Conservation (phyloP, 2,888 invertebrate species). For the Crematogaster levior region DNA sequence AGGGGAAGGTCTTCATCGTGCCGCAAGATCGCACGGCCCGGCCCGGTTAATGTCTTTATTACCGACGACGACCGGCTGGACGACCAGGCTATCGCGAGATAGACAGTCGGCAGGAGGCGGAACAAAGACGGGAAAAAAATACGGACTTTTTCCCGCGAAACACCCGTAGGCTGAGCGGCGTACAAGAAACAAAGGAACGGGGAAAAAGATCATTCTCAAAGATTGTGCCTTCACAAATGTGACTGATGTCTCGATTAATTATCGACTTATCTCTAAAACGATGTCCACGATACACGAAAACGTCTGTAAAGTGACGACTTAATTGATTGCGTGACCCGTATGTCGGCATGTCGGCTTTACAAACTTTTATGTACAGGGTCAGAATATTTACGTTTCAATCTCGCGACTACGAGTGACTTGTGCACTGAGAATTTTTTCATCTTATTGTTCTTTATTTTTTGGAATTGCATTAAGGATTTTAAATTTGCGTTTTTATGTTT, state of each 20-base stretch:
- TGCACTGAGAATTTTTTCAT: neutral
- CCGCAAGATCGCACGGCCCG: constrained; percentile 61
- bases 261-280: constrained; percentile 15
- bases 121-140: constrained; percentile 48
- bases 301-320: constrained; percentile 10
- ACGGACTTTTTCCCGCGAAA: constrained; percentile 43
- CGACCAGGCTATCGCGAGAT: constrained; percentile 53
- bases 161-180: constrained; percentile 5
- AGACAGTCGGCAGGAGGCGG: constrained; percentile 46
- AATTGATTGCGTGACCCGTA: constrained; percentile 45
- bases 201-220: constrained; percentile 32
- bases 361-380: too few species aligned
- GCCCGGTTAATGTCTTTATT: constrained; percentile 78
- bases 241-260: constrained; percentile 35
- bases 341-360: too few species aligned
- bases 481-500: neutral
- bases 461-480: neutral
- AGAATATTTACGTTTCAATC: constrained; percentile 18
- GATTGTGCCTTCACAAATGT: constrained; percentile 4
- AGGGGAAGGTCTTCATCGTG: constrained; percentile 75
- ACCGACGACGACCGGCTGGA: constrained; percentile 65
- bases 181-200: constrained; percentile 27
- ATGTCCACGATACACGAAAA: neutral
- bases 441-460: neutral
- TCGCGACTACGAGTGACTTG: neutral